phyloP scores from a whole-genome alignment of 2,888 invertebrate species.

The Glomeris marginata region DNA sequence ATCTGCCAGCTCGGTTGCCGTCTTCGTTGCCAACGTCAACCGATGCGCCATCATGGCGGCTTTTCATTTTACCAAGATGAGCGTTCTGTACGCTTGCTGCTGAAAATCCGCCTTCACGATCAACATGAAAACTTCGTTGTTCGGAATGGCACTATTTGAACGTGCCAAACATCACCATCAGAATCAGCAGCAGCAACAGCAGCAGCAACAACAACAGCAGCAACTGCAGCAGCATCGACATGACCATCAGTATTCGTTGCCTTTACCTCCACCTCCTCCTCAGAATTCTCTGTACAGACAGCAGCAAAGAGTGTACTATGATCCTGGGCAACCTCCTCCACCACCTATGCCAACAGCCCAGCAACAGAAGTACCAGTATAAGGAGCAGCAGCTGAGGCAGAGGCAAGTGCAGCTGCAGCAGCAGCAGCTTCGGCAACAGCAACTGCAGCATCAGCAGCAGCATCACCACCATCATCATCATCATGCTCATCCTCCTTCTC shows the following conservation, averaged over 20 bases:
- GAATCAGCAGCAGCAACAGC: slow-evolving; percentile 4
- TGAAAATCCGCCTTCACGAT: too few relatives aligned
- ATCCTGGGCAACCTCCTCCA: too few relatives aligned
- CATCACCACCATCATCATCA: too few relatives aligned
- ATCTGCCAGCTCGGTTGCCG: too few relatives aligned
- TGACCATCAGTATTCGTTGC: slow-evolving; percentile 3
- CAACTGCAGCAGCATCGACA: slow-evolving; percentile 3
- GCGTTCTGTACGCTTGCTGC: too few relatives aligned
- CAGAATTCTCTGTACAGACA: slow-evolving; percentile 2
- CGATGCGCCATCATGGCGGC: too few relatives aligned
- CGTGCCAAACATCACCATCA: slow-evolving; percentile 9
- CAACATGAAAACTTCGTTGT: slow-evolving; percentile 12
- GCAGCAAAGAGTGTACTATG: background rate
- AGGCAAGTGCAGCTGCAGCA: background rate
- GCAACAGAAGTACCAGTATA: background rate
- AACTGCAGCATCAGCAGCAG: background rate
- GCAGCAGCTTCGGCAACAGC: slow-evolving; percentile 2
- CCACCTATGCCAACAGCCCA: too few relatives aligned
- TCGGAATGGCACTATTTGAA: slow-evolving; percentile 11
- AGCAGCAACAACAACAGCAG: slow-evolving; percentile 8
- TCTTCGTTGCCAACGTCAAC: too few relatives aligned
- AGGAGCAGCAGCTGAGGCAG: slow-evolving; percentile 1
- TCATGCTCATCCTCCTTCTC: too few relatives aligned
- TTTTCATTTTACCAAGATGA: too few relatives aligned
- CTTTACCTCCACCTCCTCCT: slow-evolving; percentile 1